Evolutionary conservation across 2,888 invertebrate species (phyloP).

Genomic region (Liopterus haemorrhoidalis): DNA sequence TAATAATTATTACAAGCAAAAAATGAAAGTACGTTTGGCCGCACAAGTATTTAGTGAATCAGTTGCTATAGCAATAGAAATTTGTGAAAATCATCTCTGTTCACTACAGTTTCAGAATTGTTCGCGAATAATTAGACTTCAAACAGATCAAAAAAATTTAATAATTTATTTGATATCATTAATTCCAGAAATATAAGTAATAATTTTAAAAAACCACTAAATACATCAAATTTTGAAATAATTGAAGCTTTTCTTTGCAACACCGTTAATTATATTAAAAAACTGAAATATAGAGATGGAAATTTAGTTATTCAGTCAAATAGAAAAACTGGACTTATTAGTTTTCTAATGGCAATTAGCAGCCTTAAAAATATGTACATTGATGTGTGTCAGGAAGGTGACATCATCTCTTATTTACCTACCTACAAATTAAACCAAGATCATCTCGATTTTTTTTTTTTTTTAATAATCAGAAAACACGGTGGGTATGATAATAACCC

Average conservation of each 20-base stretch:
- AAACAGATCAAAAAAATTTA: slow-evolving; percentile 14
- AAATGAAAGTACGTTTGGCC: slow-evolving; percentile 27
- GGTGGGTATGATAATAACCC: too few species aligned
- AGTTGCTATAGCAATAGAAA: slow-evolving; percentile 24
- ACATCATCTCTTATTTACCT: too few species aligned
- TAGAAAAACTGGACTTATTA: too few species aligned
- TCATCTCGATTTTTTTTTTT: too few species aligned
- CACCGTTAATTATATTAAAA: neutral
- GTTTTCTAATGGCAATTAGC: too few species aligned
- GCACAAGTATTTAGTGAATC: slow-evolving; percentile 24
- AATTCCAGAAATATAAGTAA: slow-evolving; percentile 5
- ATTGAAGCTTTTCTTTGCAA: neutral
- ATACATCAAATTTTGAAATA: neutral
- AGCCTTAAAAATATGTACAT: too few species aligned
- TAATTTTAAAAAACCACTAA: slow-evolving; percentile 6
- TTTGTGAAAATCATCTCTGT: slow-evolving; percentile 13
- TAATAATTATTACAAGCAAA: slow-evolving; percentile 22
- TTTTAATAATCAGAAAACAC: too few species aligned
- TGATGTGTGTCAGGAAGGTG: too few species aligned
- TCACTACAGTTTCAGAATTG: slow-evolving; percentile 13
- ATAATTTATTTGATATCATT: slow-evolving; percentile 18
- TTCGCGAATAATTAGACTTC: slow-evolving; percentile 16
- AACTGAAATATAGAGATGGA: neutral
- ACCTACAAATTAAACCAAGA: too few species aligned
- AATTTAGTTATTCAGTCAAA: too few species aligned